phyloP scores from a whole-genome alignment of 2,797 vertebrate species.

The Myotis findleyi region DNA sequence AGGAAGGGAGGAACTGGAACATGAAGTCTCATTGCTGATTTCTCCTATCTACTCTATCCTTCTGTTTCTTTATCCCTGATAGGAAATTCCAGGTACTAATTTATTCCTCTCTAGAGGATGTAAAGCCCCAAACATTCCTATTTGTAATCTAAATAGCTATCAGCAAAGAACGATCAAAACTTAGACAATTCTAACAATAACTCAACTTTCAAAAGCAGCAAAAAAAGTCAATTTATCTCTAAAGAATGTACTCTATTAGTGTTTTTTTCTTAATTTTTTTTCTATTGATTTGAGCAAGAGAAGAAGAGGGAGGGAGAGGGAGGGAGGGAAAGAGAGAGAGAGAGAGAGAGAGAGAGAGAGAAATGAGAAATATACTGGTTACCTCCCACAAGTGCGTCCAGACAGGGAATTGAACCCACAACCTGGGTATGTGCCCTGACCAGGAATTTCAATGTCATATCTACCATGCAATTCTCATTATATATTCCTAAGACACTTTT shows the following conservation, averaged over 20 bases:
- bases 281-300: too few relatives aligned
- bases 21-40: background rate
- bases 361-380: too few relatives aligned
- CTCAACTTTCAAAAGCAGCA: constrained; percentile 47
- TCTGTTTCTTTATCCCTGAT: background rate
- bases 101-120: constrained; percentile 21
- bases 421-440: too few relatives aligned
- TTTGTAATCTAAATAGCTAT: constrained; percentile 45
- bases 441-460: constrained; percentile 15
- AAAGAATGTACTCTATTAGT: constrained; percentile 2
- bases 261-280: constrained; percentile 31
- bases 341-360: too few relatives aligned
- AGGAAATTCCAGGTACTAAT: constrained; percentile 22
- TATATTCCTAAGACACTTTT: constrained; percentile 11
- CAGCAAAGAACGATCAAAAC: constrained; percentile 32
- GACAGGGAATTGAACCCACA: too few relatives aligned
- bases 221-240: constrained; percentile 9
- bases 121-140: background rate
- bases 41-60: background rate
- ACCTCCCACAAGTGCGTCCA: too few relatives aligned
- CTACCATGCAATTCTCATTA: constrained; percentile 21
- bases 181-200: constrained; percentile 48
- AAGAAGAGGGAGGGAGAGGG: too few relatives aligned
- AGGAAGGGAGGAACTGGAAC: background rate
- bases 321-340: too few relatives aligned